These are phyloP conservation scores for Orientallactaga bullata DNA, from an alignment of 2,113 vertebrate species.

Conservation along the genomic window DNA sequence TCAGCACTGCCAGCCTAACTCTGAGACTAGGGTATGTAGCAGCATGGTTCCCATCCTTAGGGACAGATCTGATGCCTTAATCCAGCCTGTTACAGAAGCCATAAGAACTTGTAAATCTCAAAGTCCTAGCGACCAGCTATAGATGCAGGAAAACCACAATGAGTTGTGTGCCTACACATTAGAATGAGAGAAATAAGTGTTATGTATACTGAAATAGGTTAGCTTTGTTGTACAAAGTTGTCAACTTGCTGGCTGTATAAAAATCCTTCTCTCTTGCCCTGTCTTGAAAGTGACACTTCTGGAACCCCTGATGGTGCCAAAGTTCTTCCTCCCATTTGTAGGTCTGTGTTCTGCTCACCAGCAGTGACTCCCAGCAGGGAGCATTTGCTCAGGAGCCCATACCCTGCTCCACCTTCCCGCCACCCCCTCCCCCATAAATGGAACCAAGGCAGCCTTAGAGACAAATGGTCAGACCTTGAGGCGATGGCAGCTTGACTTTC, in stretches of 20 bases:
- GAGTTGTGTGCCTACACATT: neutral
- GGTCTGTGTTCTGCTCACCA: neutral
- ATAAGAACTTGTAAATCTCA: slow-evolving; percentile 29
- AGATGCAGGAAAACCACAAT: neutral
- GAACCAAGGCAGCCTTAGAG: neutral
- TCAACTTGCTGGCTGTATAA: neutral
- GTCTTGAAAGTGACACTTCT: neutral
- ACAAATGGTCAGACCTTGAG: neutral
- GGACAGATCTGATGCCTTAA: neutral
- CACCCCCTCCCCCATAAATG: too few species aligned
- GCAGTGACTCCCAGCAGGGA: neutral
- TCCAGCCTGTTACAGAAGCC: neutral
- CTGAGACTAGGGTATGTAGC: slow-evolving; percentile 5
- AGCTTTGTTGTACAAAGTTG: neutral
- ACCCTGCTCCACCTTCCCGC: too few species aligned
- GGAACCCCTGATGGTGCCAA: neutral
- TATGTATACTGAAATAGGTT: slow-evolving; percentile 2
- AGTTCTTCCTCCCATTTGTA: neutral
- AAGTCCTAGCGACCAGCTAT: neutral
- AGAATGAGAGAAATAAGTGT: slow-evolving; percentile 24
- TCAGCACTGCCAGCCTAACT: neutral
- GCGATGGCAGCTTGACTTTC: slow-evolving; percentile 56
- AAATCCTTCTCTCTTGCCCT: neutral
- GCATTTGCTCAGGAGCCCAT: neutral
- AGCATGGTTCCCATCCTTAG: neutral